Evolutionary conservation across 2,113 vertebrate genomes (phyloP).

Genomic region (Panthera leo): DNA sequence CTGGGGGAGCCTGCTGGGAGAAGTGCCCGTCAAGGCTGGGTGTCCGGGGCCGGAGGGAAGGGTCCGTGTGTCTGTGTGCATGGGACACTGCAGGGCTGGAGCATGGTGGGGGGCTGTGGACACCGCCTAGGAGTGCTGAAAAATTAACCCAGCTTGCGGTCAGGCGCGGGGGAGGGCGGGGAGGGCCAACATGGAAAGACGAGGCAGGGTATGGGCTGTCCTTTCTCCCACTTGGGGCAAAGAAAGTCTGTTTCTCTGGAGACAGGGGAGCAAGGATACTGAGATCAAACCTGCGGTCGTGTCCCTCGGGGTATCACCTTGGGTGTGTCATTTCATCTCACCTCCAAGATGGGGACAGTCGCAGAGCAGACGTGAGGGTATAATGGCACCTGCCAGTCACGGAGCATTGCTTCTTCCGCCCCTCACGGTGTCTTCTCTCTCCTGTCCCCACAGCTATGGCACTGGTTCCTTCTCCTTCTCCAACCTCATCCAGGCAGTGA

Average conservation of each 20-base stretch:
- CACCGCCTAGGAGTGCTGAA: rapidly evolving
- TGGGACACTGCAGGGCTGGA: rapidly evolving
- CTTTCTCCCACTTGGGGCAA: not conserved
- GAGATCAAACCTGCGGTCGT: not conserved
- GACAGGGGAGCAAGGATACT: not conserved
- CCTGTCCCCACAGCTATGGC: conserved; percentile 85
- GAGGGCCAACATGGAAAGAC: not conserved
- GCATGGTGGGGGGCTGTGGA: not conserved
- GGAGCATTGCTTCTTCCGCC: rapidly evolving
- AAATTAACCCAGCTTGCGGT: not conserved
- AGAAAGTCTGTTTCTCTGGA: not conserved
- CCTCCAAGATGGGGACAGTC: not conserved
- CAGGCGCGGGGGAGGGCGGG: rapidly evolving
- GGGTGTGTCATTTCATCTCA: rapidly evolving
- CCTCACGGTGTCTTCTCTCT: not conserved
- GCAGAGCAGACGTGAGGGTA: not conserved
- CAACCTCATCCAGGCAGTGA: conserved; percentile 84
- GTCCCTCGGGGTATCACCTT: not conserved
- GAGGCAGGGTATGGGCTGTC: rapidly evolving
- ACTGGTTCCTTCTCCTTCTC: conserved; percentile 94
- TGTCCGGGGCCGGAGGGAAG: not conserved
- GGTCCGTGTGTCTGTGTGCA: not conserved
- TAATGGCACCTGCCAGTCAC: rapidly evolving
- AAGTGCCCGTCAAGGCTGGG: rapidly evolving
- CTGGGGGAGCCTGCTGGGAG: rapidly evolving